phyloP scores from a whole-genome alignment of 2,113 vertebrate species.

The Progne subis region DNA sequence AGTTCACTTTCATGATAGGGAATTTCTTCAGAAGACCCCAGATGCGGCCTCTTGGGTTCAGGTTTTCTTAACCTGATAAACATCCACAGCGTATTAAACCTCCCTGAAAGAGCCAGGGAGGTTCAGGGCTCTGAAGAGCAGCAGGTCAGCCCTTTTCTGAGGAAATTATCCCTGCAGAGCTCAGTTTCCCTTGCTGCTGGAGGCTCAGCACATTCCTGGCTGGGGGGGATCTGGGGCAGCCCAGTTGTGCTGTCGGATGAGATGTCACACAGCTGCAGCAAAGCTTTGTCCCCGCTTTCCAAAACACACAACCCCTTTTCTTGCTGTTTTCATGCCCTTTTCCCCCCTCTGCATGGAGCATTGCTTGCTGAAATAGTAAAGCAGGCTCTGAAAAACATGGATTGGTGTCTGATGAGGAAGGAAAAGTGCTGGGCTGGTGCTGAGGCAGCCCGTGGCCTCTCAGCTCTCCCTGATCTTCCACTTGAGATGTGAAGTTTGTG shows the following conservation, averaged over 20 bases:
- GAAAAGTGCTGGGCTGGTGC: not conserved
- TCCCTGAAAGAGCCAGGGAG: not conserved
- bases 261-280: not conserved
- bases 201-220: not conserved
- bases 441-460: not conserved
- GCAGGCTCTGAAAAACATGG: not conserved
- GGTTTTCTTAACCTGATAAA: not conserved
- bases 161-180: not conserved
- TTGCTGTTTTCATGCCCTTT: not conserved
- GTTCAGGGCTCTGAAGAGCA: not conserved
- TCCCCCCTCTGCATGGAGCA: not conserved
- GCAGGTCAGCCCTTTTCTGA: not conserved
- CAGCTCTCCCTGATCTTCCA: not conserved
- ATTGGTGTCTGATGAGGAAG: not conserved
- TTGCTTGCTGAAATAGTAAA: not conserved
- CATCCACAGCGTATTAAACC: not conserved
- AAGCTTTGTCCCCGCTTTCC: not conserved
- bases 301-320: not conserved
- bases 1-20: not conserved
- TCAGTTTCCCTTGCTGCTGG: not conserved
- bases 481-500: not conserved
- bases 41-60: not conserved
- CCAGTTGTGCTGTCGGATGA: not conserved
- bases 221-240: not conserved
- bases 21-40: not conserved